These are phyloP conservation scores for Hylaeus anthracinus DNA, from an alignment of 1,140 invertebrate genomes.

Conservation along the genomic window DNA sequence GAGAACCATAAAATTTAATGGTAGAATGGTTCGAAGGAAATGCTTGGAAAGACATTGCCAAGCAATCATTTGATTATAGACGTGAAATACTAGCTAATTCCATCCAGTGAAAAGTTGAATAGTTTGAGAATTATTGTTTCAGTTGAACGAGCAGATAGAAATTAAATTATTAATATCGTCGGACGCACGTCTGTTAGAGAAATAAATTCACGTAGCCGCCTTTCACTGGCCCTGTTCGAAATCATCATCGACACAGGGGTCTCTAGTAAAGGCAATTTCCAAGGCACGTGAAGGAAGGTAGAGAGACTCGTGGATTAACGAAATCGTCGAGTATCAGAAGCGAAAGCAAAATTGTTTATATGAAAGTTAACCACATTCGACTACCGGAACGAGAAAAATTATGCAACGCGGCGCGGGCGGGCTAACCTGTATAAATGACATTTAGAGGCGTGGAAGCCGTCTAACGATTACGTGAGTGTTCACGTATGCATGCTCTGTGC, in stretches of 20 bases:
- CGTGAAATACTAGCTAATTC: no score
- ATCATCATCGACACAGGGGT: background rate
- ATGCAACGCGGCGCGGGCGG: background rate
- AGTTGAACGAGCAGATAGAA: background rate
- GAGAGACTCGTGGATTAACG: background rate
- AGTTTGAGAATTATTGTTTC: background rate
- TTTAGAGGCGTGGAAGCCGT: conserved; percentile 50
- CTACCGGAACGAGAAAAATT: conserved; percentile 15
- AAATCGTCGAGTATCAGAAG: background rate
- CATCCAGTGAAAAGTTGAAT: background rate
- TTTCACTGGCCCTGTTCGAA: background rate
- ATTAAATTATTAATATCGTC: background rate
- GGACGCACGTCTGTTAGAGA: no score
- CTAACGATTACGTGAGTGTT: conserved; percentile 35
- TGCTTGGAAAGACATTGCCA: no score
- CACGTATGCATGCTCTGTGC: background rate
- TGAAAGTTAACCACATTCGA: conserved; percentile 9
- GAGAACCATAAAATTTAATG: no score
- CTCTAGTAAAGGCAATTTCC: no score
- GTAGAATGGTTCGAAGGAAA: no score
- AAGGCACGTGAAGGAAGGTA: background rate
- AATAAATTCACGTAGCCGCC: no score
- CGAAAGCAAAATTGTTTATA: conserved; percentile 8
- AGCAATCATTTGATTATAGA: no score
- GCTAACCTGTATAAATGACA: conserved; percentile 43